These are phyloP conservation scores for Nannoperca australis DNA, from an alignment of 2,797 vertebrate genomes.

Conservation along the genomic window DNA sequence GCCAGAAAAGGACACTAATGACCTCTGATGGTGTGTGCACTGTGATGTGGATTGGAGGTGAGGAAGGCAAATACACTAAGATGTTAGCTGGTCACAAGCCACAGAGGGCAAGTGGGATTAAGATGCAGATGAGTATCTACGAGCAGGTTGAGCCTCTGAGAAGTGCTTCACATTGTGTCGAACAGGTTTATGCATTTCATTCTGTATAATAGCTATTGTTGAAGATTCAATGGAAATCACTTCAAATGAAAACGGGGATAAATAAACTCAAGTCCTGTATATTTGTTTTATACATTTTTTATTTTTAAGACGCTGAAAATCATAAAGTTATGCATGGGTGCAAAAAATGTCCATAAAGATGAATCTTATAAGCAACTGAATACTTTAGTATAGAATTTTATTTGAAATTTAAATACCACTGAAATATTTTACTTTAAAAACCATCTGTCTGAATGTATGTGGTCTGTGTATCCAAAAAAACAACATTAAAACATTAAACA, in stretches of 20 bases:
- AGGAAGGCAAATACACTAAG: conserved; percentile 59
- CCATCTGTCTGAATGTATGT: not conserved
- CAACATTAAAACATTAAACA: not conserved
- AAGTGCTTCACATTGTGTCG: conserved; percentile 3
- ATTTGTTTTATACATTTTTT: not conserved
- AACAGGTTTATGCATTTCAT: conserved; percentile 12
- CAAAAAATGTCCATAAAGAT: not conserved
- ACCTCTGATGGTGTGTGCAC: conserved; percentile 52
- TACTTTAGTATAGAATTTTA: not conserved
- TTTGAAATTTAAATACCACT: not conserved
- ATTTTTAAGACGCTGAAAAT: not conserved
- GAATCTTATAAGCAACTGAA: not conserved
- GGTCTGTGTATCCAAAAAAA: not conserved
- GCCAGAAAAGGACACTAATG: conserved; percentile 57
- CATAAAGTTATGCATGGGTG: not conserved
- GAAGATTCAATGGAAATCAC: not conserved
- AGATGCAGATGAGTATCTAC: conserved; percentile 27
- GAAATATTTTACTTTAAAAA: conserved; percentile 19
- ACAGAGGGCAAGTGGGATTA: conserved; percentile 30
- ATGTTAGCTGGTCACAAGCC: conserved; percentile 37
- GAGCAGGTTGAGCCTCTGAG: conserved; percentile 33
- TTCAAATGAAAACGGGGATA: not conserved
- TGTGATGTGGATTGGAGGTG: conserved; percentile 69
- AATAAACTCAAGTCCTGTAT: not conserved
- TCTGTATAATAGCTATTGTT: not conserved